A percentile compares a stretch with the other conserved stretches of the same genome.
Evolutionary conservation across 2,113 vertebrate species (phyloP).

Genomic region (Dasyprocta punctata): DNA sequence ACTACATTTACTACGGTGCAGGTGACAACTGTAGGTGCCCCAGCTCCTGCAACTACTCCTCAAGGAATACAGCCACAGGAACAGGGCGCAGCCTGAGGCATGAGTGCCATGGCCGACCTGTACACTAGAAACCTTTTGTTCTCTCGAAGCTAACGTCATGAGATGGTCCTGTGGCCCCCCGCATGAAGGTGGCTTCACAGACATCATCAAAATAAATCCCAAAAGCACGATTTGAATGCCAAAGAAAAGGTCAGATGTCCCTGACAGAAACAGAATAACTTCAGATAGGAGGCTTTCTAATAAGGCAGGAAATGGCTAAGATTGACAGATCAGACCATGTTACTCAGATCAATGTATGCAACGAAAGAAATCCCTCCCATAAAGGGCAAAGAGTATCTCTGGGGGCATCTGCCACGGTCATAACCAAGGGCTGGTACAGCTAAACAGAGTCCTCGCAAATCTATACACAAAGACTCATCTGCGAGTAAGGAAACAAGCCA

Average conservation of each 20-base stretch:
- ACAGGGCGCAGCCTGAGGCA: background rate
- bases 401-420: background rate
- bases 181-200: background rate
- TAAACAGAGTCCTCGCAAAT: background rate
- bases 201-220: background rate
- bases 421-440: background rate
- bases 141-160: background rate
- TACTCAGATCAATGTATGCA: background rate
- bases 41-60: background rate
- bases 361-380: background rate
- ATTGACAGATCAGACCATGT: no score
- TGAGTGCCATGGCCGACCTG: background rate
- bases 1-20: background rate
- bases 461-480: background rate
- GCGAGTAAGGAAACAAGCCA: background rate
- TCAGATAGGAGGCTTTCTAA: background rate
- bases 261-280: background rate
- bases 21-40: background rate
- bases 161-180: rapidly evolving
- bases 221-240: background rate
- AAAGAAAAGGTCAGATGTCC: background rate
- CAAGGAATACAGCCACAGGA: background rate
- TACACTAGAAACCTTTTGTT: rapidly evolving
- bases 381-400: background rate
- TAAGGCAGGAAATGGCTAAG: background rate